Percentiles rank a stretch among this genome's conserved stretches.
Evolutionary conservation across 1,140 invertebrate genomes (phyloP).

Genomic region (Halictus rubicundus): DNA sequence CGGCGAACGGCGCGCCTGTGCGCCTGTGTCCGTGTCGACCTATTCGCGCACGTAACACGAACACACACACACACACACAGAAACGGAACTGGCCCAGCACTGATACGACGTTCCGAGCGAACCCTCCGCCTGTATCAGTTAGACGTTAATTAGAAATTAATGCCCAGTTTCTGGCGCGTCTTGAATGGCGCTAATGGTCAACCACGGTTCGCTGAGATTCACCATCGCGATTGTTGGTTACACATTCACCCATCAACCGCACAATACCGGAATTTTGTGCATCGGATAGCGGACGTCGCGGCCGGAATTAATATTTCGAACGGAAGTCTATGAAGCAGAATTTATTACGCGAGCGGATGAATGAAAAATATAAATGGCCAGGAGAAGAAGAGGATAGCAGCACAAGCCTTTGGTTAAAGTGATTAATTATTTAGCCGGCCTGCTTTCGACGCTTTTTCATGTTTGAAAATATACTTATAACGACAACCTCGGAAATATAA

Average conservation of each 20-base stretch:
- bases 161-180: conserved; percentile 55
- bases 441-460: no score
- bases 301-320: no score
- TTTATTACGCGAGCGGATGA: no score
- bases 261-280: conserved; percentile 13
- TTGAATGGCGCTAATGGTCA: conserved; percentile 69
- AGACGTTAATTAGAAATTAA: conserved; percentile 75
- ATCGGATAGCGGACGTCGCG: background rate
- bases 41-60: background rate
- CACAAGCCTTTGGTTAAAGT: no score
- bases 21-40: conserved; percentile 24
- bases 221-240: conserved; percentile 22
- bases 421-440: no score
- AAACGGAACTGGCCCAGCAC: background rate
- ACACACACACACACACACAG: no score
- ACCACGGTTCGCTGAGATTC: conserved; percentile 48
- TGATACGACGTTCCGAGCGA: background rate
- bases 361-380: no score
- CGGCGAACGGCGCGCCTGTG: background rate
- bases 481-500: no score
- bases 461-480: no score
- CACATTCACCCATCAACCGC: conserved; percentile 29
- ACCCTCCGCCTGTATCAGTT: conserved; percentile 53
- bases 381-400: no score
- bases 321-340: no score